phyloP scores from a whole-genome alignment of 2,797 vertebrate species.

The Pteronotus mesoamericanus region DNA sequence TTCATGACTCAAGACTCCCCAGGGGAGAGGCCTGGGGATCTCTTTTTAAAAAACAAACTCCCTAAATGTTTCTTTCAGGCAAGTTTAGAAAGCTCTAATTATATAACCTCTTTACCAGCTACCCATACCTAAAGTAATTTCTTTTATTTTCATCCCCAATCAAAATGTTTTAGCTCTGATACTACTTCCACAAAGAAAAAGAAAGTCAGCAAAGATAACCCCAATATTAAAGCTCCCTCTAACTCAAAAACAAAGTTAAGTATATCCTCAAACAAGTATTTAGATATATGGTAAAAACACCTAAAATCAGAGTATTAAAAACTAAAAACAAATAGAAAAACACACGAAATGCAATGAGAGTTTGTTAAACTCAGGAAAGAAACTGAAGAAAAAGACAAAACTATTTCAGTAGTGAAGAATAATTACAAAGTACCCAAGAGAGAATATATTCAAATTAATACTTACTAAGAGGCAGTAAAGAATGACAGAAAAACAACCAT shows the following conservation, averaged over 20 bases:
- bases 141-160: neutral
- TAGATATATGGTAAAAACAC: neutral
- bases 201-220: neutral
- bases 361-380: neutral
- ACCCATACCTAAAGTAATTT: neutral
- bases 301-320: neutral
- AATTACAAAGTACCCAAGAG: neutral
- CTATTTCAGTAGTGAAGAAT: neutral
- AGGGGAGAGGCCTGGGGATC: neutral
- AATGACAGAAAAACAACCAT: neutral
- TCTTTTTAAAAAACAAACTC: neutral
- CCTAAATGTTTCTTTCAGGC: neutral
- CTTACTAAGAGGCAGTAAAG: neutral
- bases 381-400: neutral
- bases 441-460: neutral
- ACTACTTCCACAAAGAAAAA: constrained; percentile 5
- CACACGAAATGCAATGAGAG: neutral
- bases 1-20: neutral
- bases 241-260: neutral
- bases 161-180: neutral
- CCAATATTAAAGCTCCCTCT: neutral
- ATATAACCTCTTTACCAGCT: neutral
- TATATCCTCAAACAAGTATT: neutral
- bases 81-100: neutral
- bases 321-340: neutral